Conservation (phyloP, 1,140 invertebrate genomes). For the Parasteatoda tepidariorum region DNA sequence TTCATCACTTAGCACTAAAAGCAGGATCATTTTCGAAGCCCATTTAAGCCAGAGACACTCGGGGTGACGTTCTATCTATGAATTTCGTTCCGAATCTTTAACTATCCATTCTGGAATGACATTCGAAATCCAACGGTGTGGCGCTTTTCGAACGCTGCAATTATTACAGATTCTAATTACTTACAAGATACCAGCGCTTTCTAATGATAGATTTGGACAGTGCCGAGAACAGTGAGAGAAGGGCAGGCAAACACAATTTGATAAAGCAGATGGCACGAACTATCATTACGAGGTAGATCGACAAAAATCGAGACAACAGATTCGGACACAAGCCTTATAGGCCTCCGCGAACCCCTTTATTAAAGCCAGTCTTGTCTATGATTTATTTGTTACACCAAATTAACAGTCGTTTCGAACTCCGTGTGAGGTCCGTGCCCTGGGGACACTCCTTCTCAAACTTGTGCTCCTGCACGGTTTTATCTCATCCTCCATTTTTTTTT, state of each 20-base stretch:
- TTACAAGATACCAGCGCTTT: not conserved
- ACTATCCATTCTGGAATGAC: too few relatives aligned
- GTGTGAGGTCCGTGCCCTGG: conserved; percentile 28
- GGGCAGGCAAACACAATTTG: not conserved
- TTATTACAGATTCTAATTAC: not conserved
- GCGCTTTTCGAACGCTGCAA: not conserved
- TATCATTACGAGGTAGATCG: not conserved
- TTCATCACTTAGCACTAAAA: too few relatives aligned
- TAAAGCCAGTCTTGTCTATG: conserved; percentile 36
- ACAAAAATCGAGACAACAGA: not conserved
- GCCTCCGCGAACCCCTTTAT: conserved; percentile 38
- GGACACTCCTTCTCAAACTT: not conserved
- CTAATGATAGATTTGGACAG: not conserved
- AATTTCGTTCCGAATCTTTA: too few relatives aligned
- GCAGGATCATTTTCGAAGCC: too few relatives aligned
- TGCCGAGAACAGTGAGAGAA: not conserved
- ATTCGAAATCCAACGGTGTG: too few relatives aligned
- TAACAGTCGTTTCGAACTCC: conserved; percentile 30
- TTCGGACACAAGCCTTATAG: not conserved
- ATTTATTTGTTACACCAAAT: conserved; percentile 51
- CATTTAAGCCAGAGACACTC: too few relatives aligned
- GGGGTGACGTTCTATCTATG: too few relatives aligned
- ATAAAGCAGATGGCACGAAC: not conserved
- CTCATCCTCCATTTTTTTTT: not conserved
- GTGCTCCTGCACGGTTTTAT: not conserved